Conservation (phyloP, 2,888 invertebrate genomes). For the Xanthia icteritia region DNA sequence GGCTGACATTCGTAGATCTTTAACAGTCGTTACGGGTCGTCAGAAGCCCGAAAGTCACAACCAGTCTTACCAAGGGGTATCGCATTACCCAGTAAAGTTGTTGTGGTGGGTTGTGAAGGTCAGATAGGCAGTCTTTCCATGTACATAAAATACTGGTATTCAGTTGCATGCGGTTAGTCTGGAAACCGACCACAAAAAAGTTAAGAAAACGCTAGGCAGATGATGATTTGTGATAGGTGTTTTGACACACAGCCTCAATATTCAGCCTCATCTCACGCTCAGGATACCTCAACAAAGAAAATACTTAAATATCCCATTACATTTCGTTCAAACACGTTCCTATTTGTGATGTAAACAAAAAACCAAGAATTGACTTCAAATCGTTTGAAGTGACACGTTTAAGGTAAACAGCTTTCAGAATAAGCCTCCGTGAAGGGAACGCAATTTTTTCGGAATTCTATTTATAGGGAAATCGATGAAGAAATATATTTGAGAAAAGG, state of each 20-base stretch:
- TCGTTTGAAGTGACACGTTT: slow-evolving; percentile 39
- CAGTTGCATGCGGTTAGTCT: background rate
- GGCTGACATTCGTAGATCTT: background rate
- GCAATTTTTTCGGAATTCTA: slow-evolving; percentile 33
- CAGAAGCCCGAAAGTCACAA: background rate
- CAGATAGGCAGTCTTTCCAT: background rate
- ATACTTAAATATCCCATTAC: slow-evolving; percentile 36
- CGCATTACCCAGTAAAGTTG: background rate
- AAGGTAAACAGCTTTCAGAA: slow-evolving; percentile 37
- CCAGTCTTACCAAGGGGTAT: background rate
- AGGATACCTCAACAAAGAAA: slow-evolving; percentile 14
- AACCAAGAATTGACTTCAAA: slow-evolving; percentile 22
- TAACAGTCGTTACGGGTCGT: background rate
- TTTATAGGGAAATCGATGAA: slow-evolving; percentile 15
- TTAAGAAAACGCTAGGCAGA: background rate
- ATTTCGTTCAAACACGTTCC: slow-evolving; percentile 11
- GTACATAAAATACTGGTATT: background rate
- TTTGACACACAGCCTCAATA: background rate
- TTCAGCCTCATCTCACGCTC: background rate
- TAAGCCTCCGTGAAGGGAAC: slow-evolving; percentile 1
- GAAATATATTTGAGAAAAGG: background rate
- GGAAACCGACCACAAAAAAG: background rate
- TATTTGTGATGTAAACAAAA: slow-evolving; percentile 42
- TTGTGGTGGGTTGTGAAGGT: background rate
- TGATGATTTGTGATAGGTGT: background rate